These are phyloP conservation scores for Neogobius melanostomus DNA, from an alignment of 2,113 vertebrate genomes.

Conservation along the genomic window DNA sequence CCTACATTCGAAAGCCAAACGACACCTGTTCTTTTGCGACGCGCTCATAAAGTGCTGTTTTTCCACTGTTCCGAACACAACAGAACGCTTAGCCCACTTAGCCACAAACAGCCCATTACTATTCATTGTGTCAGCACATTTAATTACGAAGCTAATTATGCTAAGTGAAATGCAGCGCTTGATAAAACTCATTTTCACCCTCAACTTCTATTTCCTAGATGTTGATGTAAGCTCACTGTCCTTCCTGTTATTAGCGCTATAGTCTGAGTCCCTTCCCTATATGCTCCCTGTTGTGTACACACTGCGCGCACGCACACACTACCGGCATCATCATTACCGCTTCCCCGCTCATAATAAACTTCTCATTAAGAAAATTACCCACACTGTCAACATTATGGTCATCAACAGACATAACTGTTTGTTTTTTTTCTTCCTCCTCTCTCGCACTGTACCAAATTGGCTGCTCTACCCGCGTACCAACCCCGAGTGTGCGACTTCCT, in stretches of 20 bases:
- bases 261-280: constrained; percentile 6
- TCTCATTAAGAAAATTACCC: constrained; percentile 38
- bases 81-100: not conserved
- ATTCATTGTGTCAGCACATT: not conserved
- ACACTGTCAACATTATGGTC: constrained; percentile 27
- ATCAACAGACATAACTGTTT: constrained; percentile 24
- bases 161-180: not conserved
- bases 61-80: not conserved
- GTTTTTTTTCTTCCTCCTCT: constrained; percentile 24
- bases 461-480: constrained; percentile 10
- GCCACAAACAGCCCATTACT: not conserved
- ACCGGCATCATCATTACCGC: constrained; percentile 15
- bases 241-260: constrained; percentile 8
- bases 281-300: constrained; percentile 17
- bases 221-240: constrained; percentile 19
- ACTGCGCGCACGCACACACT: constrained; percentile 19
- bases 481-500: not conserved
- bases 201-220: too few relatives aligned
- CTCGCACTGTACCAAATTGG: not conserved
- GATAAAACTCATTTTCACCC: too few relatives aligned
- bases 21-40: too few relatives aligned
- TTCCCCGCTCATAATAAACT: constrained; percentile 12
- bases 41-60: not conserved
- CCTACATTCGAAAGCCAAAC: too few relatives aligned
- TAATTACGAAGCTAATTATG: constrained; percentile 4